Percentiles rank a stretch among this genome's conserved stretches.
phyloP scores from a whole-genome alignment of 1,140 invertebrate species.

The Neodiprion virginianus region DNA sequence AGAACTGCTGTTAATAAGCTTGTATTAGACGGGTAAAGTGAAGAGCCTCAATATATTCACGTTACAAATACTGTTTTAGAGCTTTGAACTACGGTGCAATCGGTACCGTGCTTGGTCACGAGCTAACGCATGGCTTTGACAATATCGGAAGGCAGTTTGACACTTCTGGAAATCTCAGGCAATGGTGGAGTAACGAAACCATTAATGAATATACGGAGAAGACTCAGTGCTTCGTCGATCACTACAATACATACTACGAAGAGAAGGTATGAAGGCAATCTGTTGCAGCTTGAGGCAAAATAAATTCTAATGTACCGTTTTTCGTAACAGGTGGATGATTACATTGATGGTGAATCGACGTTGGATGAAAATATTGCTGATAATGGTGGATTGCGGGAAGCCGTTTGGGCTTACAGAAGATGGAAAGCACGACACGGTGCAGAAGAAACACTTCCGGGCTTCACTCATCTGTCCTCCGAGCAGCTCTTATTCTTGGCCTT shows the following conservation, averaged over 20 bases:
- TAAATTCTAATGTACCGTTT: constrained; percentile 12
- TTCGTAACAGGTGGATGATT: constrained; percentile 42
- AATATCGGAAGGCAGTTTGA: constrained; percentile 78
- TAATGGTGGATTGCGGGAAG: constrained; percentile 85
- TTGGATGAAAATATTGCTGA: constrained; percentile 92
- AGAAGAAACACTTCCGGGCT: constrained; percentile 76
- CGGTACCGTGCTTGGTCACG: constrained; percentile 82
- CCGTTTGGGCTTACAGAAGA: constrained; percentile 74
- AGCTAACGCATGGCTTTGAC: constrained; percentile 87
- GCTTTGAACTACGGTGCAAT: constrained; percentile 85
- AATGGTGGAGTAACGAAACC: constrained; percentile 89
- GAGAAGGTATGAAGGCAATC: constrained; percentile 35
- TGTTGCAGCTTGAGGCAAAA: neutral
- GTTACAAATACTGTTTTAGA: constrained; percentile 56
- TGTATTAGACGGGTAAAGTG: neutral
- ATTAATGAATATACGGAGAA: constrained; percentile 72
- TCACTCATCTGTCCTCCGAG: constrained; percentile 76
- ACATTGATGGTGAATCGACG: constrained; percentile 82
- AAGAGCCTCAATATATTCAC: constrained; percentile 12
- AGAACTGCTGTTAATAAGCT: neutral
- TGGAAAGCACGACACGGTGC: constrained; percentile 66
- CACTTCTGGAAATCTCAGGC: constrained; percentile 73
- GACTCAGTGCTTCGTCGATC: constrained; percentile 86
- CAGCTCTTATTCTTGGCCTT: constrained; percentile 92
- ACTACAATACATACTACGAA: constrained; percentile 81